These are phyloP conservation scores for Petroica traversi DNA, from an alignment of 2,113 vertebrate species.

Conservation along the genomic window DNA sequence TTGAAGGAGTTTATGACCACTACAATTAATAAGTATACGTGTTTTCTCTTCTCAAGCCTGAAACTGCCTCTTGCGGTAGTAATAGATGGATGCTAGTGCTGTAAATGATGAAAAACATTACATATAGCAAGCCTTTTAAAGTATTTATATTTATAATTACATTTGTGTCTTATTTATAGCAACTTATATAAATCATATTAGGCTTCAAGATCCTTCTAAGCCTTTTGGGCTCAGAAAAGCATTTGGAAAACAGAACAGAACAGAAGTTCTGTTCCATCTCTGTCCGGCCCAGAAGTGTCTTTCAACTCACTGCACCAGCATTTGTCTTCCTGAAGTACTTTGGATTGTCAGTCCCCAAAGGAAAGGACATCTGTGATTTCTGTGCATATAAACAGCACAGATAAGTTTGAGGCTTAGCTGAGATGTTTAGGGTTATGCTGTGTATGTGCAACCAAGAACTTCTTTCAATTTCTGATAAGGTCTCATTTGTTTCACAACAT, in stretches of 20 bases:
- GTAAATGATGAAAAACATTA: background rate
- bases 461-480: background rate
- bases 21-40: background rate
- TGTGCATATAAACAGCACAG: background rate
- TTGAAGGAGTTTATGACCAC: background rate
- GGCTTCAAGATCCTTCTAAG: background rate
- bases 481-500: background rate
- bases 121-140: background rate
- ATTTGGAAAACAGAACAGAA: background rate
- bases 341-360: background rate
- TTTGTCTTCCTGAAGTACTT: background rate
- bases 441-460: background rate
- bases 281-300: background rate
- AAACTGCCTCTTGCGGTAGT: background rate
- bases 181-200: background rate
- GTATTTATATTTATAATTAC: background rate
- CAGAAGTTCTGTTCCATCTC: background rate
- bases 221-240: background rate
- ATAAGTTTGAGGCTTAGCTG: background rate
- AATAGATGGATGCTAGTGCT: background rate
- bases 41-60: background rate
- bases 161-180: background rate
- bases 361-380: background rate
- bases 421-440: background rate
- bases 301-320: background rate